Evolutionary conservation across 2,888 invertebrate species (phyloP).

Genomic region (Cephus rjabovi): DNA sequence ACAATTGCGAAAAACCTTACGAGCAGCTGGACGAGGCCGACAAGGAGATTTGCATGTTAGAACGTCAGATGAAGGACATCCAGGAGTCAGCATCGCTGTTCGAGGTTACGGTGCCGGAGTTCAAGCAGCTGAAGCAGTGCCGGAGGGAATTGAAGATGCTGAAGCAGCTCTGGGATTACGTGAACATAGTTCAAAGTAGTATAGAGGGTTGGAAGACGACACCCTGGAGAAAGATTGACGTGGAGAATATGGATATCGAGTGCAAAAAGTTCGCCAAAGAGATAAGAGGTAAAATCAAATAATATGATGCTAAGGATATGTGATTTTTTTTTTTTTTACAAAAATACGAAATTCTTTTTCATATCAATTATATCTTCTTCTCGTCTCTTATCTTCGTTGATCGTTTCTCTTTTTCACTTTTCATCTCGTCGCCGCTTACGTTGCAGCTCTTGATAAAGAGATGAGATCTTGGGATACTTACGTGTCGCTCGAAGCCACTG

Average conservation of each 20-base stretch:
- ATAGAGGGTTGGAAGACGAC: constrained; percentile 98
- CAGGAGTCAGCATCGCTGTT: constrained; percentile 92
- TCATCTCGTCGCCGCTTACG: no score
- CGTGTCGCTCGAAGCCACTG: constrained; percentile 86
- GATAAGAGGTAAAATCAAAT: constrained; percentile 71
- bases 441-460: constrained; percentile 86
- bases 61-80: constrained; percentile 87
- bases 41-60: constrained; percentile 81
- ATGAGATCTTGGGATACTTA: constrained; percentile 96
- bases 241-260: constrained; percentile 98
- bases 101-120: constrained; percentile 95
- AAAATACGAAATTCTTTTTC: no score
- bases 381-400: constrained; percentile 1
- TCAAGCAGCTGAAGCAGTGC: constrained; percentile 91
- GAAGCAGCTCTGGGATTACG: constrained; percentile 97
- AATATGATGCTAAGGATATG: neutral
- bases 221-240: constrained; percentile 96
- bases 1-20: constrained; percentile 80
- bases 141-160: constrained; percentile 89
- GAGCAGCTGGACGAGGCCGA: constrained; percentile 82
- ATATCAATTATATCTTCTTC: no score
- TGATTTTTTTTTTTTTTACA: no score
- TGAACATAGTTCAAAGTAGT: constrained; percentile 87
- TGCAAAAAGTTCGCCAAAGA: constrained; percentile 98
- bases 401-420: constrained; percentile 24